A percentile compares a stretch with the other conserved stretches of the same genome.
These are phyloP conservation scores for Megaustenia siamemsis DNA, from an alignment of 2,888 invertebrate species.

Conservation along the genomic window DNA sequence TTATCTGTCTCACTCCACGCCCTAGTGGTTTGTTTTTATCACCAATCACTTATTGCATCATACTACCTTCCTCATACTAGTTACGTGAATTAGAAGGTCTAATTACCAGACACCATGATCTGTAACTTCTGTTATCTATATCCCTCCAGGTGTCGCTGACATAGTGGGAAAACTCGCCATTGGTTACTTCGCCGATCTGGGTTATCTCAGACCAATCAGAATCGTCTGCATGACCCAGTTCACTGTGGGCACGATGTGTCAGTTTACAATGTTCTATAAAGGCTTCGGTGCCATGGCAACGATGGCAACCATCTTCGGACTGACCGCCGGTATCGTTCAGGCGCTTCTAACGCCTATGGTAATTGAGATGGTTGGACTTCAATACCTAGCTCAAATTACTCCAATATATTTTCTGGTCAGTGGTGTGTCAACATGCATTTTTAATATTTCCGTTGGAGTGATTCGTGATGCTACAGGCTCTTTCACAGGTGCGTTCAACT, in stretches of 20 bases:
- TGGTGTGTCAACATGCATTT: slow-evolving; percentile 22
- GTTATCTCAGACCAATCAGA: slow-evolving; percentile 7
- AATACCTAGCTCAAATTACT: slow-evolving; percentile 24
- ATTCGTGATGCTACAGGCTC: slow-evolving; percentile 34
- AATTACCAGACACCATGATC: no score
- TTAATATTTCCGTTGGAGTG: slow-evolving; percentile 24
- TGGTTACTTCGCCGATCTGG: slow-evolving; percentile 39
- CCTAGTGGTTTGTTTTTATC: no score
- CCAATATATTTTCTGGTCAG: slow-evolving; percentile 1
- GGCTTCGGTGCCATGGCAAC: slow-evolving; percentile 5
- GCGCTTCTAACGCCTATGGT: slow-evolving; percentile 11
- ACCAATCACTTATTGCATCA: no score
- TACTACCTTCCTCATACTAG: no score
- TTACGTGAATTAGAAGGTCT: no score
- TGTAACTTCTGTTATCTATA: no score
- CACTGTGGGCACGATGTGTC: neutral
- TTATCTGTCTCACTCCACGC: no score
- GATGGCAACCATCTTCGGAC: neutral
- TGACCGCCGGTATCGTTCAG: slow-evolving; percentile 21
- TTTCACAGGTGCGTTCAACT: slow-evolving; percentile 30
- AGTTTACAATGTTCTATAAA: slow-evolving; percentile 25
- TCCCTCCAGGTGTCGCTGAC: slow-evolving; percentile 25
- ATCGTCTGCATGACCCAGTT: slow-evolving; percentile 24
- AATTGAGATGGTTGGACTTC: slow-evolving; percentile 23
- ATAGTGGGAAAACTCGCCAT: slow-evolving; percentile 36